These are phyloP conservation scores for Drosophila maculinotata DNA, from an alignment of 2,888 invertebrate species.

Conservation along the genomic window DNA sequence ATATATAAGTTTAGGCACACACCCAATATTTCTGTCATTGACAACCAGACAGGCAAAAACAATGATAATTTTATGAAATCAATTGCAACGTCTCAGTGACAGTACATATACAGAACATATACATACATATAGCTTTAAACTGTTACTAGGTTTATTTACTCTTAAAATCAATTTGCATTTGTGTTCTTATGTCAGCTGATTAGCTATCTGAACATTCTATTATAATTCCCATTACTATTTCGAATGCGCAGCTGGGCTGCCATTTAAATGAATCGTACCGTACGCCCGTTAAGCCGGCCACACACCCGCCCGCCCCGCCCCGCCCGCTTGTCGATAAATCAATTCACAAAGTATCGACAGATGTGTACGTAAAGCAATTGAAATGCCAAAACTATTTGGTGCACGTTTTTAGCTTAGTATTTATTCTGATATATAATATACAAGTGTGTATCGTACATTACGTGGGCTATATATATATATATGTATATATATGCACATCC, in stretches of 20 bases:
- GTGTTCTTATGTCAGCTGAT: slow-evolving; percentile 48
- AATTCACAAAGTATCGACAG: slow-evolving; percentile 65
- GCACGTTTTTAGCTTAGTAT: slow-evolving; percentile 31
- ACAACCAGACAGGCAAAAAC: slow-evolving; percentile 4
- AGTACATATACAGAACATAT: too few relatives aligned
- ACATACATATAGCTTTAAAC: too few relatives aligned
- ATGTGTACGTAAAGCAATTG: slow-evolving; percentile 62
- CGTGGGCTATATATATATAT: slow-evolving; percentile 15
- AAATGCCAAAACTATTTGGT: slow-evolving; percentile 69
- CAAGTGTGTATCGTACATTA: too few relatives aligned
- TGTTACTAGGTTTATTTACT: background rate
- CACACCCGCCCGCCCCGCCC: background rate
- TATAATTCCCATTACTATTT: slow-evolving; percentile 42
- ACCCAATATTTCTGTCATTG: background rate
- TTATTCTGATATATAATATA: slow-evolving; percentile 5
- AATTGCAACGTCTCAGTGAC: background rate
- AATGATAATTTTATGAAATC: slow-evolving; percentile 6
- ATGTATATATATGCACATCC: slow-evolving; percentile 22
- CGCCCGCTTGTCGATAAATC: slow-evolving; percentile 47
- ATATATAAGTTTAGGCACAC: too few relatives aligned
- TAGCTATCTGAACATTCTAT: slow-evolving; percentile 43
- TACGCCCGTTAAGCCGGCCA: too few relatives aligned
- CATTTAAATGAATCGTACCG: slow-evolving; percentile 38
- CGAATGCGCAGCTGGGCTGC: slow-evolving; percentile 49
- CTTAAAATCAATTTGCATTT: slow-evolving; percentile 35